Base-by-base conservation (phyloP, 2,113 vertebrate genomes). In the Talpa occidentalis region DNA sequence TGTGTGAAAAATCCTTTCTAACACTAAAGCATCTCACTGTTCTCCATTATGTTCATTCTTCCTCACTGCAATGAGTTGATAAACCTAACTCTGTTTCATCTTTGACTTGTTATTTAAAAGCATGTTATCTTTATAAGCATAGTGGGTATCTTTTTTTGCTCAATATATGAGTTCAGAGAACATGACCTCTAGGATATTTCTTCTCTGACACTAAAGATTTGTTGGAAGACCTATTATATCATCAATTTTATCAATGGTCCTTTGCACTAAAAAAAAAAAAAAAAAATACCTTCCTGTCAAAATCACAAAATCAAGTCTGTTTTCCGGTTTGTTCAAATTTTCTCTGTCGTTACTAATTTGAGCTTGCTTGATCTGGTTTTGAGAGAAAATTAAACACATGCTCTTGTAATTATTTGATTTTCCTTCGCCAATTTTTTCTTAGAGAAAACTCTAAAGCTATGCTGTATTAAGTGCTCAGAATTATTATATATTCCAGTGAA, bases 361-460 rank as follows among this genome's bases (percentile, higher is more conserved):
- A 85, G 24, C 0, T 37, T 80, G 73, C 30, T 16, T 74, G 14
- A 91, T n/a, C 12, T 52, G n/a, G 89, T 90, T 90, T 42, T n/a
- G 4, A 83, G 15, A 82, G 8, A 78, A 76, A 42, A 67, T 35
- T 83, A 67, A 79, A 69, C n/a, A n/a, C n/a, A 67, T 11, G 47
- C 59, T 73, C 44, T 91, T 21, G 37, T 56, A 47, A 94, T 70
- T 69, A 85, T 78, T 77, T 59, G 64, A 64, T 86, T 86, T 32
- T 80, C 56, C 56, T 44, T 60, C 52, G 16, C 35, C 52, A 60
- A 62, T 40, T 85, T 69, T 64, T 80, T 9, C 69, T 83, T n/a
- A 56, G 14, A 24, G 42, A 60, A 54, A 76, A 77, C 86, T 59
- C 49, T 81, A 80, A 88, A 6, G 35, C 28, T 80, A 64, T n/a